Percentiles rank a stretch among this genome's conserved stretches.
Conservation (phyloP, 2,888 invertebrate species). For the Agelastica alni region DNA sequence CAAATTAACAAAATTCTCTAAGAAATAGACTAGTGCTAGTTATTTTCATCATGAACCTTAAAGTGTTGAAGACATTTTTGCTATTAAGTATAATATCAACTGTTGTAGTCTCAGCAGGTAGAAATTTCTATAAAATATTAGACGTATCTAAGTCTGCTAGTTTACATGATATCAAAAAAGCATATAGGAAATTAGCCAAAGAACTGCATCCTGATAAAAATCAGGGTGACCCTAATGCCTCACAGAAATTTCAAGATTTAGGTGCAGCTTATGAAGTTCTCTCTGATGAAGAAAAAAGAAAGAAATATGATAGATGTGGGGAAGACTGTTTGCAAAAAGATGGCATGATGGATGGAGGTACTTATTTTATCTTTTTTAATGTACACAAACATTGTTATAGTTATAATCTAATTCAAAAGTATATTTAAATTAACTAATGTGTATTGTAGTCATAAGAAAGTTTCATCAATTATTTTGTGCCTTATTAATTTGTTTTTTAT, state of each 20-base stretch:
- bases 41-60: conserved; percentile 26
- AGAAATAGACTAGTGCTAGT: conserved; percentile 7
- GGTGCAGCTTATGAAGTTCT: conserved; percentile 96
- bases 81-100: conserved; percentile 40
- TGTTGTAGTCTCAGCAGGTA: conserved; percentile 63
- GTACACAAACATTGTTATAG: too few species aligned
- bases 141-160: conserved; percentile 84
- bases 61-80: conserved; percentile 27
- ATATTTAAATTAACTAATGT: too few species aligned
- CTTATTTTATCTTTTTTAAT: too few species aligned
- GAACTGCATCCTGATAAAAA: conserved; percentile 98
- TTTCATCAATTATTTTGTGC: too few species aligned
- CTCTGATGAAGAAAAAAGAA: conserved; percentile 89
- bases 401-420: too few species aligned
- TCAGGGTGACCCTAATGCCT: conserved; percentile 89
- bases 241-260: conserved; percentile 92
- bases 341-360: conserved; percentile 75
- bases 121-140: conserved; percentile 94
- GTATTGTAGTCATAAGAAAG: too few species aligned
- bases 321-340: conserved; percentile 97
- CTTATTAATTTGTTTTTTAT: too few species aligned
- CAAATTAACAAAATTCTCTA: conserved; percentile 19
- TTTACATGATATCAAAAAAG: conserved; percentile 95
- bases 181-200: conserved; percentile 93
- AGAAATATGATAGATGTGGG: conserved; percentile 93